phyloP scores from a whole-genome alignment of 2,888 invertebrate species.

The Dichetophora obliterata region DNA sequence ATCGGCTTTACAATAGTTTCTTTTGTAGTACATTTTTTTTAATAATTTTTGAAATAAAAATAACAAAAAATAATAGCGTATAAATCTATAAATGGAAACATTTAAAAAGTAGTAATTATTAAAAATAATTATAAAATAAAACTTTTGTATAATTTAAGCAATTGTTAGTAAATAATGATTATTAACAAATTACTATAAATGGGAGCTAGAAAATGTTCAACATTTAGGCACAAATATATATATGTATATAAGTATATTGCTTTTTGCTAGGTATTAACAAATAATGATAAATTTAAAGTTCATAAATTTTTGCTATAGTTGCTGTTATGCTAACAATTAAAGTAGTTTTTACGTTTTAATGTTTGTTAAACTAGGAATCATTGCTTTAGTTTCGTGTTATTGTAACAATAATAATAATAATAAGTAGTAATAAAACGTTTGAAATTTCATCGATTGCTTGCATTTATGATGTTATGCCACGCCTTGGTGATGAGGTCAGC shows the following conservation, averaged over 20 bases:
- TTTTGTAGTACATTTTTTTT: not conserved
- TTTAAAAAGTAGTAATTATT: not conserved
- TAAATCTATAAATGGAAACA: not conserved
- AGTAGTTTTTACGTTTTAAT: not conserved
- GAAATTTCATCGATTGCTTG: not conserved
- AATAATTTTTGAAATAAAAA: not conserved
- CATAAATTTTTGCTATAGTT: not conserved
- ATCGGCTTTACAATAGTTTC: not conserved
- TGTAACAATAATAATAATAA: no score
- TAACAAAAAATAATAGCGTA: not conserved
- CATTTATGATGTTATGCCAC: slow-evolving; percentile 55
- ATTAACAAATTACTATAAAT: slow-evolving; percentile 49
- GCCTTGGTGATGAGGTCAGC: slow-evolving; percentile 72
- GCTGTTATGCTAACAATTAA: not conserved
- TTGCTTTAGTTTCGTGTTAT: slow-evolving; percentile 28
- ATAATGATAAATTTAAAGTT: not conserved
- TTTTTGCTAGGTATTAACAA: slow-evolving; percentile 49
- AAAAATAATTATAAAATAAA: slow-evolving; percentile 22
- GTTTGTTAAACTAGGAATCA: slow-evolving; percentile 53
- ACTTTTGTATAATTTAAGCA: slow-evolving; percentile 14
- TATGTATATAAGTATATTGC: slow-evolving; percentile 55
- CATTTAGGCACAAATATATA: slow-evolving; percentile 63
- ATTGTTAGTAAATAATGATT: slow-evolving; percentile 7
- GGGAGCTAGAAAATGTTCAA: slow-evolving; percentile 56
- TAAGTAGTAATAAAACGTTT: not conserved